Percentiles rank a stretch among this genome's conserved stretches.
These are phyloP conservation scores for Cerastoderma edule DNA, from an alignment of 2,888 invertebrate genomes.

Conservation along the genomic window DNA sequence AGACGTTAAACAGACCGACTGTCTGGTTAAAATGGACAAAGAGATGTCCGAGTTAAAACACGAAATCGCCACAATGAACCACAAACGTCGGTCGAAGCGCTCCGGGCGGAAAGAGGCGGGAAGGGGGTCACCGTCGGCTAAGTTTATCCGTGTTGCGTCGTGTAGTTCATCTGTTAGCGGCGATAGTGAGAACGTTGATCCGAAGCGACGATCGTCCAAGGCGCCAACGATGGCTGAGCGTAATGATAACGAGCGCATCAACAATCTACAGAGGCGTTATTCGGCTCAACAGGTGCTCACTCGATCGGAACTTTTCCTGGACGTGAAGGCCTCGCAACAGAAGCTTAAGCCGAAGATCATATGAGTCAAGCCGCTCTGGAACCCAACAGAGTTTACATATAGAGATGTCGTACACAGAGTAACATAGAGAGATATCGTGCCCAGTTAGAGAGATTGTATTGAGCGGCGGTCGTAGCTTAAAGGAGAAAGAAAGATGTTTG, in stretches of 20 bases:
- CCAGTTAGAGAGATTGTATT: no score
- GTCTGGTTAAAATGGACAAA: constrained; percentile 50
- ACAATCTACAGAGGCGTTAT: constrained; percentile 50
- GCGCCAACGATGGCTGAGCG: constrained; percentile 42
- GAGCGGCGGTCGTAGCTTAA: no score
- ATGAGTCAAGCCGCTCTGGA: no score
- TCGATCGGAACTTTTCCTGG: constrained; percentile 14
- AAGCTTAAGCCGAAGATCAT: constrained; percentile 6
- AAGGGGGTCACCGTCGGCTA: constrained; percentile 48
- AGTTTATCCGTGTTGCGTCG: constrained; percentile 34
- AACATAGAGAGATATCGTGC: no score
- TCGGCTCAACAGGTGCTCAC: constrained; percentile 28
- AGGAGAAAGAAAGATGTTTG: no score
- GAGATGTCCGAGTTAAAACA: constrained; percentile 51
- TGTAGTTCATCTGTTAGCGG: constrained; percentile 23
- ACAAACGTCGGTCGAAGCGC: constrained; percentile 36
- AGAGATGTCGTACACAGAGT: no score
- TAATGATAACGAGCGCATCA: constrained; percentile 39
- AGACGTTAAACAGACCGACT: constrained; percentile 33
- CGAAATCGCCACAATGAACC: constrained; percentile 43
- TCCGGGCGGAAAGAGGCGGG: constrained; percentile 42
- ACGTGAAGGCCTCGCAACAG: not conserved
- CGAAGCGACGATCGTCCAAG: constrained; percentile 24
- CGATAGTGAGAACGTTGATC: constrained; percentile 34
- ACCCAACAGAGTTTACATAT: no score